Evolutionary conservation across 2,888 invertebrate species (phyloP), one percentile per base, ranked within the genome.

Genomic region (Rhamnusium bicolor): DNA sequence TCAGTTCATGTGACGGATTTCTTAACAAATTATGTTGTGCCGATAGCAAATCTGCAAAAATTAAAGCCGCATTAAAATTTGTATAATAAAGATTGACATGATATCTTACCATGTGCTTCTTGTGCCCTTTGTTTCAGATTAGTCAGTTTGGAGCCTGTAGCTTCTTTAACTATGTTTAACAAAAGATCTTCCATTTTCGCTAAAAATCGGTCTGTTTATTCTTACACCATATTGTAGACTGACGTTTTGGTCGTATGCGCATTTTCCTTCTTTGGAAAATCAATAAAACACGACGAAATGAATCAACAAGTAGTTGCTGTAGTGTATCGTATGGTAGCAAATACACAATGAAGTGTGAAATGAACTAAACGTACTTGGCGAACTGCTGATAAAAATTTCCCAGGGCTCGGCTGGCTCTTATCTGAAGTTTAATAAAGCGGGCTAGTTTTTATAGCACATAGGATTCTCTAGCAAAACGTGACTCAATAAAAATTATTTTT

Each of bases 151-250:
- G 94, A 92, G 82, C 94, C 94, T 63, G 92, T 92, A 74, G 96
- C 94, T 90, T 97, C 97, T 88, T 94, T 95, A 81, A 94, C 92
- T 84, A 97, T 92, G 88, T 94, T 94, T 87, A 93, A 91, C 79
- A 97, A 90, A 83, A 97, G 90, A 88, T 96, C 96, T 90, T 97
- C 97, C 96, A 97, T 96, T 80, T 81, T 81, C 69, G 61, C 16
- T 49, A 12, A 47, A 56, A 60, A 49, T 24, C 29, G 51, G 14
- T 71, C 12, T 65, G 61, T 69, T 71, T 68, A 63, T 32, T 53
- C 32, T 60, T 62, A 72, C 21, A 68, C 32, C 75, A 75, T 75
- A 70, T 49, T 58, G 69, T 46, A 58, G 67, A 75, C 72, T 75
- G 68, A 51, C 62, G 58, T 61, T 65, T 58, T 29, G 10, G 58